Evolutionary conservation across 2,888 invertebrate genomes (phyloP).

Genomic region (Zele albiditarsus): DNA sequence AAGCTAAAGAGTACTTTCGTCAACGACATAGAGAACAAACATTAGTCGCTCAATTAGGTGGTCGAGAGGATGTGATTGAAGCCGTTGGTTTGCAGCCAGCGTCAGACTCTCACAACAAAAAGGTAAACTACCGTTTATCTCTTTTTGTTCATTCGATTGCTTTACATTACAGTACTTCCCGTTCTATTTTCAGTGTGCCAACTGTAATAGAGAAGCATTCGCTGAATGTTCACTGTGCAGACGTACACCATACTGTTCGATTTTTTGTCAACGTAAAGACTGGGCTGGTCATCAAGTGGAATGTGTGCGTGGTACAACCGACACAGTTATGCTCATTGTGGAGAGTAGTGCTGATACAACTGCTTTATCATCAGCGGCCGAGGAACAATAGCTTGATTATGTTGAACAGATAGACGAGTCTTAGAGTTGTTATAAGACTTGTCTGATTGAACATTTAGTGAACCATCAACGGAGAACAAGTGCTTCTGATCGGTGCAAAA

Average conservation of each 20-base stretch:
- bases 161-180: background rate
- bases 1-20: conserved; percentile 80
- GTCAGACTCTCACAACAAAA: conserved; percentile 81
- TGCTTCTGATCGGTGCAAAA: background rate
- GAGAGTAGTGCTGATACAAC: conserved; percentile 76
- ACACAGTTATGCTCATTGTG: conserved; percentile 90
- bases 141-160: too few species aligned
- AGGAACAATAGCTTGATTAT: conserved; percentile 68
- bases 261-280: conserved; percentile 92
- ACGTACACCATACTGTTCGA: conserved; percentile 90
- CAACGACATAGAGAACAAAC: conserved; percentile 75
- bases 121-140: conserved; percentile 74
- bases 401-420: background rate
- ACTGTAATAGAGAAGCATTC: conserved; percentile 90
- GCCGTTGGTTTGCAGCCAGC: conserved; percentile 77
- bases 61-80: conserved; percentile 71
- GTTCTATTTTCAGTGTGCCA: conserved; percentile 81
- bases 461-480: conserved; percentile 3
- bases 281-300: conserved; percentile 91
- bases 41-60: conserved; percentile 73
- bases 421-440: background rate
- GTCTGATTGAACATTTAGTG: background rate
- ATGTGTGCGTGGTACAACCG: conserved; percentile 83
- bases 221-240: conserved; percentile 91
- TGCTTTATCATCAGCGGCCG: conserved; percentile 58